These are phyloP conservation scores for Habropoda laboriosa DNA, from an alignment of 1,140 invertebrate genomes.

Conservation along the genomic window DNA sequence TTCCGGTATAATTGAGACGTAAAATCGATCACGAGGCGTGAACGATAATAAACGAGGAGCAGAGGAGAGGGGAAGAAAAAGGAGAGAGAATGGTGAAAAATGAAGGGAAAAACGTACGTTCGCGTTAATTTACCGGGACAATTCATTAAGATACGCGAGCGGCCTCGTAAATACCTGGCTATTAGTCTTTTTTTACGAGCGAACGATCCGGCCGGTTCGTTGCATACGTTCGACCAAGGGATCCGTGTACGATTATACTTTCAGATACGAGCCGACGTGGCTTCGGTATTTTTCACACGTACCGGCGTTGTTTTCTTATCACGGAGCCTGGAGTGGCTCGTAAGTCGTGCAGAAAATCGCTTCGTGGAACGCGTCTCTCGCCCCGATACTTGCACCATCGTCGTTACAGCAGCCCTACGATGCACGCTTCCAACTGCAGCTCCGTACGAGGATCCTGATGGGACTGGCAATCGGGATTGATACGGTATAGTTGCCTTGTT, in stretches of 20 bases:
- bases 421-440: not conserved
- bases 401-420: not conserved
- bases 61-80: too few relatives aligned
- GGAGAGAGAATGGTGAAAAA: accelerated
- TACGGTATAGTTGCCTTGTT: not conserved
- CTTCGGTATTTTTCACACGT: constrained; percentile 46
- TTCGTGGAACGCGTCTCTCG: constrained; percentile 4
- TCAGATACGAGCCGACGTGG: not conserved
- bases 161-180: not conserved
- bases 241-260: constrained; percentile 44
- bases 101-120: not conserved
- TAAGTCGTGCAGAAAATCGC: constrained; percentile 31
- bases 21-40: not conserved
- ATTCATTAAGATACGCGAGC: constrained; percentile 19
- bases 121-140: constrained; percentile 1
- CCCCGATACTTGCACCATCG: not conserved
- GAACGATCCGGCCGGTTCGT: not conserved
- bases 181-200: constrained; percentile 14
- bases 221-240: constrained; percentile 5
- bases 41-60: not conserved
- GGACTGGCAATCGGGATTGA: not conserved
- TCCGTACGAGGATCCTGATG: not conserved
- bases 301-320: constrained; percentile 33
- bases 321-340: constrained; percentile 14
- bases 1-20: not conserved